Percentiles rank a stretch among this genome's conserved stretches.
Evolutionary conservation across 2,888 invertebrate species (phyloP).

Genomic region (Tubiluchus corallicola): DNA sequence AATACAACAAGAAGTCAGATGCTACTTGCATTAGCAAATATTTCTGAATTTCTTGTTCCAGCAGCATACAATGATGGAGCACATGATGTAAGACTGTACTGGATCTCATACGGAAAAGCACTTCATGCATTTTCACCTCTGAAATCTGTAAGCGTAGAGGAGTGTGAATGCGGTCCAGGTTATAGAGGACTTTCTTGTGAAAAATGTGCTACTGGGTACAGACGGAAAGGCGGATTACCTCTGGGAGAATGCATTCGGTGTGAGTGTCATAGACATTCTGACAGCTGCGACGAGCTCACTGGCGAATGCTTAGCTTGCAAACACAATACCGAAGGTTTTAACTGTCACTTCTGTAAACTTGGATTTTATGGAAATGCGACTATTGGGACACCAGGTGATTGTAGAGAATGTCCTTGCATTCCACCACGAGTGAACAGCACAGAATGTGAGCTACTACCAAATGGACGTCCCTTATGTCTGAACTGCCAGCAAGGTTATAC

Average conservation of each 20-base stretch:
- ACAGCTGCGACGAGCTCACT: constrained; percentile 52
- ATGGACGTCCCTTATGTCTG: neutral
- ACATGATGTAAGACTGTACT: neutral
- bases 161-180: neutral
- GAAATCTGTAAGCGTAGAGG: neutral
- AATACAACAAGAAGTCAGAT: neutral
- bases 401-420: neutral
- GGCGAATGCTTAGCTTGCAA: constrained; percentile 43
- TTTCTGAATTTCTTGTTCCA: neutral
- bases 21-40: neutral
- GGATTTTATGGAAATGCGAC: constrained; percentile 91
- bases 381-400: neutral
- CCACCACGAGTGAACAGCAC: neutral
- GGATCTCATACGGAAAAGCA: neutral
- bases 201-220: neutral
- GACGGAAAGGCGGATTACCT: neutral
- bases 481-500: neutral
- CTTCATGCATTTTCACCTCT: neutral
- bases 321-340: constrained; percentile 30
- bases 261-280: constrained; percentile 72
- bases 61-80: neutral
- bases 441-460: neutral
- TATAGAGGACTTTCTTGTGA: neutral
- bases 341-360: constrained; percentile 78
- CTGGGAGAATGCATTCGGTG: constrained; percentile 51